phyloP scores from a whole-genome alignment of 2,888 invertebrate genomes.

The Gandaritis pyraliata region DNA sequence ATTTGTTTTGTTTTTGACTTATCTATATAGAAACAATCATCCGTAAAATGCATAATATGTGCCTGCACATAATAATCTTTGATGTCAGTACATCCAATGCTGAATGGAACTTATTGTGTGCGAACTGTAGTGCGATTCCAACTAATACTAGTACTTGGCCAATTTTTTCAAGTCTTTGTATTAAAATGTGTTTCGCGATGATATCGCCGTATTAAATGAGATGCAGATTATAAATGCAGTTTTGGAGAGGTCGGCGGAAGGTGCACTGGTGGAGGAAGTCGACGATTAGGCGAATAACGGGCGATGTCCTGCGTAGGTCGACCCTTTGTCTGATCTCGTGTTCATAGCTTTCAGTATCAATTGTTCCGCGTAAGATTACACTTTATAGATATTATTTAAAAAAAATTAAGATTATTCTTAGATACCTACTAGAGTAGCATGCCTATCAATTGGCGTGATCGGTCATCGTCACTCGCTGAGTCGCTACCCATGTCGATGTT shows the following conservation, averaged over 20 bases:
- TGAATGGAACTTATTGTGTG: background rate
- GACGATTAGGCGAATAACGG: conserved; percentile 64
- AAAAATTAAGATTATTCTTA: background rate
- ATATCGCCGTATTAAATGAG: conserved; percentile 22
- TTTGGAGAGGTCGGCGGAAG: conserved; percentile 41
- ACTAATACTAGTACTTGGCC: background rate
- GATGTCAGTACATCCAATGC: too few relatives aligned
- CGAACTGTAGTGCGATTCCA: background rate
- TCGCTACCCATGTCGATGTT: too few relatives aligned
- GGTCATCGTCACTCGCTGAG: too few relatives aligned
- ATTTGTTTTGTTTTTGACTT: too few relatives aligned
- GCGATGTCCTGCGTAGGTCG: conserved; percentile 73
- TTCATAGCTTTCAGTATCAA: conserved; percentile 9
- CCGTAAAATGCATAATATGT: too few relatives aligned
- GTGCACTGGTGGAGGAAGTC: conserved; percentile 47
- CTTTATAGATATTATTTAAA: background rate
- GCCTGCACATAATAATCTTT: too few relatives aligned
- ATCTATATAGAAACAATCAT: too few relatives aligned
- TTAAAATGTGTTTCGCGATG: conserved; percentile 5
- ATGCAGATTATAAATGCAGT: conserved; percentile 33
- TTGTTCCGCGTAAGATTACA: background rate
- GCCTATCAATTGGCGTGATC: too few relatives aligned
- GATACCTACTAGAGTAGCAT: background rate
- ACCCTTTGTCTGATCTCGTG: conserved; percentile 61
- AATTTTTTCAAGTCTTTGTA: background rate